phyloP scores from a whole-genome alignment of 2,888 invertebrate genomes.

The Eupsilia transversa region DNA sequence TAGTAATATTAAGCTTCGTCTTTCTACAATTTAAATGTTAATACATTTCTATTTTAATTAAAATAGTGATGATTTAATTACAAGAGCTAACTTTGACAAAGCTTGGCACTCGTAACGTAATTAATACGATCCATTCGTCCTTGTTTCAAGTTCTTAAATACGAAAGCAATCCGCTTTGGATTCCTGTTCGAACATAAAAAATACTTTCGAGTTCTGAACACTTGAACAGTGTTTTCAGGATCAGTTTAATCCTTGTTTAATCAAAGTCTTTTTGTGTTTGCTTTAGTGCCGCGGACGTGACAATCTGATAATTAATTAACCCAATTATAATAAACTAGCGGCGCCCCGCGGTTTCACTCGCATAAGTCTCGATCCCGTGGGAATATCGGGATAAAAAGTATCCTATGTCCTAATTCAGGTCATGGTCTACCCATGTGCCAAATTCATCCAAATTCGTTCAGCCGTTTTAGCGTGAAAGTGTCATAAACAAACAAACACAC shows the following conservation, averaged over 20 bases:
- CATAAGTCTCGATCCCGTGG: too few relatives aligned
- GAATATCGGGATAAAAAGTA: too few relatives aligned
- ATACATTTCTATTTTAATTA: conserved; percentile 17
- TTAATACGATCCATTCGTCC: conserved; percentile 52
- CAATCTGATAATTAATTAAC: background rate
- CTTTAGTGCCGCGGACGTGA: conserved; percentile 9
- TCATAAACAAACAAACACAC: too few relatives aligned
- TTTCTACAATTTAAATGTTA: conserved; percentile 18
- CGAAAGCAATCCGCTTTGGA: conserved; percentile 40
- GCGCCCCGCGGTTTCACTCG: too few relatives aligned
- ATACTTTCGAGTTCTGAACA: conserved; percentile 17
- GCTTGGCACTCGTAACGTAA: conserved; percentile 41
- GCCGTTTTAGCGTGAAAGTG: too few relatives aligned
- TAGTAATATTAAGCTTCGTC: background rate
- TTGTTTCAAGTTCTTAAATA: conserved; percentile 53
- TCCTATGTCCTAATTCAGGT: too few relatives aligned
- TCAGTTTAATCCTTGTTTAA: conserved; percentile 44
- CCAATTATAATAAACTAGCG: background rate
- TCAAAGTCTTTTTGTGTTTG: conserved; percentile 22
- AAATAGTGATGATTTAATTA: conserved; percentile 50
- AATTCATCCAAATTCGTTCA: too few relatives aligned
- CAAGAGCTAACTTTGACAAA: conserved; percentile 59
- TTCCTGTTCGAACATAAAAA: conserved; percentile 29
- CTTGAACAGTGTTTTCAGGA: conserved; percentile 23
- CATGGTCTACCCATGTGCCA: too few relatives aligned